phyloP scores from a whole-genome alignment of 2,797 vertebrate genomes.

The Sternotherus odoratus region DNA sequence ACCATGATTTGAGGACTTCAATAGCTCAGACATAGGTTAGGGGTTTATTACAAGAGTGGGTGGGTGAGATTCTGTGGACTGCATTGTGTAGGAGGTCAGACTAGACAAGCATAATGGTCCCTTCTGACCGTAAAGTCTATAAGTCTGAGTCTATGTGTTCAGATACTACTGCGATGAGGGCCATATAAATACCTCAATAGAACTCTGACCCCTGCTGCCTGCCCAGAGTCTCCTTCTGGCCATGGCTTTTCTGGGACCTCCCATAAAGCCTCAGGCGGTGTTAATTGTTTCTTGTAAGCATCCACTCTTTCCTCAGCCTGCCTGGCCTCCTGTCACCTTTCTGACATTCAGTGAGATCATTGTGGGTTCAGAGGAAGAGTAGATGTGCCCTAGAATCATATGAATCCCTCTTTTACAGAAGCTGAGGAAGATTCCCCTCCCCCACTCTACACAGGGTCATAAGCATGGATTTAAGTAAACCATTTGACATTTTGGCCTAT shows the following conservation, averaged over 20 bases:
- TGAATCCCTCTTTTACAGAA: background rate
- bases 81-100: too few species aligned
- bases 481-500: background rate
- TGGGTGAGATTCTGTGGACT: too few species aligned
- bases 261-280: background rate
- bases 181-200: background rate
- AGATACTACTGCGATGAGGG: background rate
- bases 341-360: background rate
- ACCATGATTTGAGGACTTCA: too few species aligned
- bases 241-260: background rate
- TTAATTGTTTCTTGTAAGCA: background rate
- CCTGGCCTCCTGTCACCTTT: background rate
- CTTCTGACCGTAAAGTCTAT: too few species aligned
- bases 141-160: background rate
- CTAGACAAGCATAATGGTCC: too few species aligned
- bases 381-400: background rate
- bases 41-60: too few species aligned
- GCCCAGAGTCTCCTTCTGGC: background rate
- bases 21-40: too few species aligned
- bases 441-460: background rate
- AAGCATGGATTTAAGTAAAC: background rate
- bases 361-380: background rate
- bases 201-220: background rate
- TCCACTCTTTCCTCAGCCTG: background rate
- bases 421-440: background rate